Base-by-base conservation (phyloP, 2,797 vertebrate species). In the Spea hammondii region DNA sequence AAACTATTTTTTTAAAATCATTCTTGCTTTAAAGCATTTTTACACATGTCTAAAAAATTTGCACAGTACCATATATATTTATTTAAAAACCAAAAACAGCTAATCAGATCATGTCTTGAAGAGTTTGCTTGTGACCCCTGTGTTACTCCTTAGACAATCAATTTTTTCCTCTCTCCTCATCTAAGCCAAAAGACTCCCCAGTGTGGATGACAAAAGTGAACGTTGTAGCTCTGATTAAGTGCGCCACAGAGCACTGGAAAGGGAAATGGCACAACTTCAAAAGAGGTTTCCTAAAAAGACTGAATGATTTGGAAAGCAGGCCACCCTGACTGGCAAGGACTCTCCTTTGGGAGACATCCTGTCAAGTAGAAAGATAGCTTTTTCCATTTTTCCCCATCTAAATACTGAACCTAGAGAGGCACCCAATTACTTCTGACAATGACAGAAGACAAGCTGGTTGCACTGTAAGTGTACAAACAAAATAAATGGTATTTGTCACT, bases 241-340 rank as follows among this genome's bases (percentile, higher is more conserved):
- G 72, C 10, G 57, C 78, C 55, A 54, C 13, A 7, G 72, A 74
- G 71, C 55, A 47, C 78, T 70, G 72, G 74, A 79, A 75, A 70
- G 70, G 7, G 66, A 70, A 74, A 74, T 79, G 77, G 77, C 77
- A 79, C 46, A 60, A 73, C 72, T 65, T 75, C 78, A 79, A 79
- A 75, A 70, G 72, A 79, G 75, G 71, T 79, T 79, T 75, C 66
- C 72, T 79, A 49, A 79, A 79, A 75, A 65, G 72, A 79, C 71
- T 68, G 65, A 79, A 69, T 79, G 55, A 70, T 79, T 73, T 49
- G 72, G 70, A 79, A 79, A 75, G 66, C 72, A 74, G 78, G 78
- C 72, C 78, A 79, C 72, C 72, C 72, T 70, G 78, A 65, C 78
- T 74, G 54, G 78, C 72, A 55, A 70, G 72, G 70, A 10, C 47